Evolutionary conservation across 2,113 vertebrate genomes (phyloP), one percentile per base, ranked within the genome.

Genomic region (Thermophis baileyi): DNA sequence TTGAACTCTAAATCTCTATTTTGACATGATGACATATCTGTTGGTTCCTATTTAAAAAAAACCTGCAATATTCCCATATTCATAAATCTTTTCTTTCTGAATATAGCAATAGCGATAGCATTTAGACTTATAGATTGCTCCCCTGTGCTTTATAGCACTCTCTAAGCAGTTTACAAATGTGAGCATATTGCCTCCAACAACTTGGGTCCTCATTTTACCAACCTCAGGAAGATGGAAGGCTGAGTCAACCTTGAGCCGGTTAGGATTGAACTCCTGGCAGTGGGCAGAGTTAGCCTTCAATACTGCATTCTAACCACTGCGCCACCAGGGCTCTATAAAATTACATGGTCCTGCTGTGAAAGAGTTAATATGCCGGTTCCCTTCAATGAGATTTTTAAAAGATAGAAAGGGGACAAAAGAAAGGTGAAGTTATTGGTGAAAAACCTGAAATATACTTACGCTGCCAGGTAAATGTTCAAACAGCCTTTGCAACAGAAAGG

Each of bases 391-490:
- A 47, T 74, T 87, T 90, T n/a, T 89, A n/a, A 44, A 92, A 88
- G 22, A 10, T 55, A 91, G 92, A 95, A 97, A 96, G 47, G n/a
- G 35, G 30, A 27, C 1, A 35, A n/a, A 20, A 90, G 27, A 96
- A 95, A 92, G 94, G 93, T 94, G 95, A 97, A 60, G 90, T 63
- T 0, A 0, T 93, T 92, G 93, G 95, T 96, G 95, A 95, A 96
- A 97, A 94, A 74, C 93, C 53, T 98, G 97, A 96, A 97, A 97
- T 98, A 98, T 98, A 97, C 96, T 93, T 92, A 93, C 92, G 91
- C 47, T 6, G 50, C 89, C 96, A 93, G 96, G 97, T 97, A 98
- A 98, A 98, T 97, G 94, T 97, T 97, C 96, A 96, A 91, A 63
- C 95, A 93, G 94, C 95, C 92, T 96, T 96, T 95, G 94, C 92